phyloP scores from a whole-genome alignment of 2,797 vertebrate genomes.

The Phataginus tetradactyla region DNA sequence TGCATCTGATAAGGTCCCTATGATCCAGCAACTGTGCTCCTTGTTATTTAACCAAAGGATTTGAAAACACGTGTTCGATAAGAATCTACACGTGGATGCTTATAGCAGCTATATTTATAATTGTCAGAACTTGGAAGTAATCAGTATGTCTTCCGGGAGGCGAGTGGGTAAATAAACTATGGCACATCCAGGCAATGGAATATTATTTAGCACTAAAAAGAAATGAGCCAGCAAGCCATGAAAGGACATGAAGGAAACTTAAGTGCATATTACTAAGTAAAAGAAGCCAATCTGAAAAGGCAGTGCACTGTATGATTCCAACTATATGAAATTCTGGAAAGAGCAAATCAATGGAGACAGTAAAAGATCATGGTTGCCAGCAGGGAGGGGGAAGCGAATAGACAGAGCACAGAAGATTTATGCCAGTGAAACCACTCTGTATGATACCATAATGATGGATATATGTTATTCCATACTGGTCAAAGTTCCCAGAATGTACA shows the following conservation, averaged over 20 bases:
- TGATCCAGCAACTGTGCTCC: neutral
- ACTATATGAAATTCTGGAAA: neutral
- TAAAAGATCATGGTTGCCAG: neutral
- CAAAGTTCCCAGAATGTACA: neutral
- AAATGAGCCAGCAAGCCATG: neutral
- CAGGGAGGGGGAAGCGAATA: neutral
- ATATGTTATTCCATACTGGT: neutral
- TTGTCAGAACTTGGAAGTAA: neutral
- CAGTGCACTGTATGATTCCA: neutral
- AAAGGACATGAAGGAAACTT: neutral
- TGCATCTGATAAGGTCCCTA: neutral
- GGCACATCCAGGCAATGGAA: neutral
- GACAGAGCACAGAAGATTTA: neutral
- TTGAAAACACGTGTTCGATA: neutral
- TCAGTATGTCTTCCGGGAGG: neutral
- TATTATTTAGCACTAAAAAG: neutral
- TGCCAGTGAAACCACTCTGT: neutral
- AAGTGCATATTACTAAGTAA: neutral
- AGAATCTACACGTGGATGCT: neutral
- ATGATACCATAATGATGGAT: neutral
- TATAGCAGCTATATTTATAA: neutral
- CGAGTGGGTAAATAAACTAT: neutral
- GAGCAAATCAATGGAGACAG: neutral
- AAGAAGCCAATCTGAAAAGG: neutral
- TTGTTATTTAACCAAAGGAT: neutral